phyloP scores from a whole-genome alignment of 1,140 invertebrate species.

The Phymorhynchus buccinoides region DNA sequence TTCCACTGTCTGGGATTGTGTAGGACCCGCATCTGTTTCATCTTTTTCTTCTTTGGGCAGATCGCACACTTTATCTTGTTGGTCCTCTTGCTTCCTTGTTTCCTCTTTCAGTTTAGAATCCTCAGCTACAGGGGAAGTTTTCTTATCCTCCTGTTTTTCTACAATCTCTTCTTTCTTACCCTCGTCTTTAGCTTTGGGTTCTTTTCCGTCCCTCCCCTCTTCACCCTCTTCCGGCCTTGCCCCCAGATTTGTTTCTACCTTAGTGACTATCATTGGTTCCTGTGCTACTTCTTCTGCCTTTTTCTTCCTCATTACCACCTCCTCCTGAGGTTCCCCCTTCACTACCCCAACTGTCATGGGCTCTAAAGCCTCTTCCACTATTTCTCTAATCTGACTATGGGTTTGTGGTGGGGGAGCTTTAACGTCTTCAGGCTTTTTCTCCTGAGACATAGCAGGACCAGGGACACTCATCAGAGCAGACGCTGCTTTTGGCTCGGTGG shows the following conservation, averaged over 20 bases:
- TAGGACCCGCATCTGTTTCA: not conserved
- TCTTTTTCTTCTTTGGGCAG: not conserved
- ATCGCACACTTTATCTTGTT: not conserved
- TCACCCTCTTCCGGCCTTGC: not conserved
- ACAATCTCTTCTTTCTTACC: not conserved
- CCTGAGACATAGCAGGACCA: not conserved
- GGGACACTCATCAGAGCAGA: not conserved
- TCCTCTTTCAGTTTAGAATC: not conserved
- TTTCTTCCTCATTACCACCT: not conserved
- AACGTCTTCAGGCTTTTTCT: not conserved
- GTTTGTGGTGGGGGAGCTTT: not conserved
- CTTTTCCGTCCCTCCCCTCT: not conserved
- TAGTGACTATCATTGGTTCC: not conserved
- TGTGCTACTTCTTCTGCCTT: not conserved
- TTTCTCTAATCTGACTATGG: not conserved
- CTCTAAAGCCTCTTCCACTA: not conserved
- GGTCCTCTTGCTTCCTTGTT: not conserved
- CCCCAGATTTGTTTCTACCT: not conserved
- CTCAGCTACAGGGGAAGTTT: not conserved
- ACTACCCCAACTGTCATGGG: not conserved
- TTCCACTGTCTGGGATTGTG: not conserved
- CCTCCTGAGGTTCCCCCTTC: not conserved
- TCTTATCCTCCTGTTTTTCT: not conserved
- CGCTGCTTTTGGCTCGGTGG: not conserved
- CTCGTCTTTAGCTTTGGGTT: not conserved